Evolutionary conservation across 2,113 vertebrate species (phyloP).

Genomic region (Oceanites oceanicus): DNA sequence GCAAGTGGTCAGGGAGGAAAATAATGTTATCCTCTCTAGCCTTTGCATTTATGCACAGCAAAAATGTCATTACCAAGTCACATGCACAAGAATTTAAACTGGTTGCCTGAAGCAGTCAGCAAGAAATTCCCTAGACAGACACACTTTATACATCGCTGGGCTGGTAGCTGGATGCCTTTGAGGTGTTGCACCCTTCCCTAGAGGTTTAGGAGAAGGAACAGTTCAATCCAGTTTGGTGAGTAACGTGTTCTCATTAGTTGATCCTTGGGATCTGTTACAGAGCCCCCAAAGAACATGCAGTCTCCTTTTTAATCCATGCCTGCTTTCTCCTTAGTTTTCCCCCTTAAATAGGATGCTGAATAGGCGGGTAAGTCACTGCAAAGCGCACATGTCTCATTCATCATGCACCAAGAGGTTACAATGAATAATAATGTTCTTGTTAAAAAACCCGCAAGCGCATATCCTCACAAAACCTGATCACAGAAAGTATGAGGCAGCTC

Average conservation of each 20-base stretch:
- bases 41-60: not conserved
- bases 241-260: not conserved
- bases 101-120: not conserved
- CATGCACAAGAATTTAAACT: slow-evolving; percentile 2
- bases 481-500: not conserved
- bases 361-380: not conserved
- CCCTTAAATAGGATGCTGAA: not conserved
- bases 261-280: not conserved
- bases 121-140: slow-evolving; percentile 37
- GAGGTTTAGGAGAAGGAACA: not conserved
- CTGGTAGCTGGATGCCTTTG: slow-evolving; percentile 29
- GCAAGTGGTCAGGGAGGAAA: not conserved
- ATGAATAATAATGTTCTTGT: slow-evolving; percentile 12
- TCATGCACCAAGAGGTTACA: not conserved
- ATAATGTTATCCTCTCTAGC: not conserved
- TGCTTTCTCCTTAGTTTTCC: not conserved
- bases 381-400: not conserved
- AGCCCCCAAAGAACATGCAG: not conserved
- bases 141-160: not conserved
- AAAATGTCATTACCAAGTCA: not conserved
- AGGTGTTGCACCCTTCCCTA: not conserved
- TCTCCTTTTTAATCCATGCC: not conserved
- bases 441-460: not conserved
- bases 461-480: not conserved
- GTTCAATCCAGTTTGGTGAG: not conserved